Base-by-base conservation (phyloP, 1,140 invertebrate species). In the Musca domestica region DNA sequence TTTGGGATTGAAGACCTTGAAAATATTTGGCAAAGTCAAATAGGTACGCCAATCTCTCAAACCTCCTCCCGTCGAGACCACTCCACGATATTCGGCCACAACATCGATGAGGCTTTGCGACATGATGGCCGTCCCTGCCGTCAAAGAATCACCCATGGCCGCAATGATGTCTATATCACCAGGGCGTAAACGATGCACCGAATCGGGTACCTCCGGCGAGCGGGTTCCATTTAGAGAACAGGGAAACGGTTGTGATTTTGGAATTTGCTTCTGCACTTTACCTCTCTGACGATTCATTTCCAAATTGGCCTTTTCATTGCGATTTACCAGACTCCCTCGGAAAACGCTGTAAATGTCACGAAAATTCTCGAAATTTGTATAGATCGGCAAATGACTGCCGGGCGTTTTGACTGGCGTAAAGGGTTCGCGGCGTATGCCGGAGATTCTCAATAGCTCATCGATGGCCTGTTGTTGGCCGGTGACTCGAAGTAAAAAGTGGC, bases 81-180 rank as follows among this genome's bases (percentile, higher is more conserved):
- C 73, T 5, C 84, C 84, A 70, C 83, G 75, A 69, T 82, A 84
- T 73, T 85, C 83, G 5, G 66, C 68, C 0, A 67, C 0, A 0
- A 83, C 14, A 5, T 83, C 75, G 1, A 82, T 46, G 9, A 84
- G 17, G n/a, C 12, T 58, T 30, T 58, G n/a, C 12, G 54, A 30
- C 25, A 58, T 30, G 14, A 85, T 78, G 10, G 88, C 89, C 67
- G 85, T 84, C 30, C 86, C 88, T 6, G 88, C 88, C 0, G 87
- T 88, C 6, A 91, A 75, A 0, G 89, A 90, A 73, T 92, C 90
- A 1, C 90, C 90, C 20, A 92, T 81, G 15, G 88, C 87, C 2
- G 77, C 89, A 41, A 91, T 82, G 0, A 91, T 83, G 48, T 90
- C 86, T 19, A 92, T 88, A 71, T 92, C 89, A 49, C 86, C 87